A percentile compares a stretch with the other conserved stretches of the same genome.
These are phyloP conservation scores for Nematopogon swammerdamellus DNA, from an alignment of 2,888 invertebrate genomes.

Conservation along the genomic window DNA sequence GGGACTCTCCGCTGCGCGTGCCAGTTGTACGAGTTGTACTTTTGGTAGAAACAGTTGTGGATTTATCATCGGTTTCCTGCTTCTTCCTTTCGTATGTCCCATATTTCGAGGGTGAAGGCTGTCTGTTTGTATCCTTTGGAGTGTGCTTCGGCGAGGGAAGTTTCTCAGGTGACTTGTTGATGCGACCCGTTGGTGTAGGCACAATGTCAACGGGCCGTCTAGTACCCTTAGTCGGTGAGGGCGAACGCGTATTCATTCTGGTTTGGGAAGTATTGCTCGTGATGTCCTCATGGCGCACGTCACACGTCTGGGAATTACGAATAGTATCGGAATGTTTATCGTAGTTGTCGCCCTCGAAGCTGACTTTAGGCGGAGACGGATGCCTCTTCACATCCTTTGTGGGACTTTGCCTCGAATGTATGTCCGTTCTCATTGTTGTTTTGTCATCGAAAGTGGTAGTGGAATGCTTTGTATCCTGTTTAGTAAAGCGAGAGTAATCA, in stretches of 20 bases:
- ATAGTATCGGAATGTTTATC: background rate
- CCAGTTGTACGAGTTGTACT: slow-evolving; percentile 16
- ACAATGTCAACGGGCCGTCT: background rate
- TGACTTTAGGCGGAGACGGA: background rate
- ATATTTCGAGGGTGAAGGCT: slow-evolving; percentile 19
- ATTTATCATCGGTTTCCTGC: slow-evolving; percentile 11
- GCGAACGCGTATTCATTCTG: background rate
- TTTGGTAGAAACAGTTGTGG: background rate
- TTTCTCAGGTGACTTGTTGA: background rate
- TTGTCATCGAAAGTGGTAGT: background rate
- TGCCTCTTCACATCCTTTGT: background rate
- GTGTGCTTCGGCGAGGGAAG: background rate
- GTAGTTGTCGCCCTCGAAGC: background rate
- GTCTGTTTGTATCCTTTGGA: slow-evolving; percentile 13
- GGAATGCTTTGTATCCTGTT: background rate
- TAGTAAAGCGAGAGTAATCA: background rate
- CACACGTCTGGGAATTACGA: background rate
- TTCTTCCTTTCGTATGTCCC: slow-evolving; percentile 21
- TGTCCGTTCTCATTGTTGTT: background rate
- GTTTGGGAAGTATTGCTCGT: background rate
- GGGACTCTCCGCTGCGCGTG: slow-evolving; percentile 17
- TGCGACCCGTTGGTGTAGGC: background rate
- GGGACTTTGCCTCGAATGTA: background rate
- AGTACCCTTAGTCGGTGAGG: background rate
- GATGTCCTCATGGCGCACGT: background rate